phyloP scores from a whole-genome alignment of 2,888 invertebrate species.

The Mythimna vitellina region DNA sequence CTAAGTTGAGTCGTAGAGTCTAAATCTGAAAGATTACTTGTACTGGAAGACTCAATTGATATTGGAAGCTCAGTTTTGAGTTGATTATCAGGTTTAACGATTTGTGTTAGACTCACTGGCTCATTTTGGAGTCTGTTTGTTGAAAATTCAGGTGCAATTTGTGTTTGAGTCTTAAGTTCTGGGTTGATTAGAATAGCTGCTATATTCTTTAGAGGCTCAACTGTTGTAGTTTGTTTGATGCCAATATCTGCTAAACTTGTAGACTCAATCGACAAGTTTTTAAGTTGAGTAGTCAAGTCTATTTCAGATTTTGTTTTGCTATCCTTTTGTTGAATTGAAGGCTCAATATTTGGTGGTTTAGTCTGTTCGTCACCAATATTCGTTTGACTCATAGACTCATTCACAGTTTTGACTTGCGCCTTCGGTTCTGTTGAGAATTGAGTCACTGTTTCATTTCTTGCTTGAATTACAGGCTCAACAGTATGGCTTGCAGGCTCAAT shows the following conservation, averaged over 20 bases:
- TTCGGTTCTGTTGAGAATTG: conserved; percentile 11
- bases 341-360: not conserved
- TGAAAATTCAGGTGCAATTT: conserved; percentile 1
- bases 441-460: conserved; percentile 14
- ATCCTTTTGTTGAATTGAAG: conserved; percentile 12
- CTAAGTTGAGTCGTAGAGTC: conserved; percentile 42
- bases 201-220: not conserved
- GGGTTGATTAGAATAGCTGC: conserved; percentile 2
- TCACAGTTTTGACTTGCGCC: not conserved
- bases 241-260: conserved; percentile 44
- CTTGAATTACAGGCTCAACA: conserved; percentile 6
- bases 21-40: not conserved
- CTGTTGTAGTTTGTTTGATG: conserved; percentile 8
- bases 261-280: conserved; percentile 12
- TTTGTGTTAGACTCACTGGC: conserved; percentile 35
- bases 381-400: conserved; percentile 9
- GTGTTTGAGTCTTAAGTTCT: conserved; percentile 14
- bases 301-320: not conserved
- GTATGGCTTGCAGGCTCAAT: conserved; percentile 7
- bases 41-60: conserved; percentile 41
- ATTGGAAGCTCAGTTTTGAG: conserved; percentile 43
- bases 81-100: conserved; percentile 17
- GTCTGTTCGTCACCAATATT: not conserved
- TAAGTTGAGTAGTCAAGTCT: conserved; percentile 3
- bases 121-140: conserved; percentile 18